phyloP scores from a whole-genome alignment of 2,797 vertebrate species.

The Danionella dracula region DNA sequence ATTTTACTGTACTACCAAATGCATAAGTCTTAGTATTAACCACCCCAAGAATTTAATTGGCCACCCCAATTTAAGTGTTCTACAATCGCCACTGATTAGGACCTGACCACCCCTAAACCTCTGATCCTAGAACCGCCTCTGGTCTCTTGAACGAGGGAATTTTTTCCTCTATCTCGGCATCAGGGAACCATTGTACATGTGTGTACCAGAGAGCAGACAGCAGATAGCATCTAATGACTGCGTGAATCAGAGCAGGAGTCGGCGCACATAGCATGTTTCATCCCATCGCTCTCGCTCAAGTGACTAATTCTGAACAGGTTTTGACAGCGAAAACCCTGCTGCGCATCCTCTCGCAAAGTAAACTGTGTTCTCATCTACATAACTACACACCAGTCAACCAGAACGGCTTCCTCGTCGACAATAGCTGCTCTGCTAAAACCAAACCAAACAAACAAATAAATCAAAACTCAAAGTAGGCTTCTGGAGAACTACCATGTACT shows the following conservation, averaged over 20 bases:
- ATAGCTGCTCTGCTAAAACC: neutral
- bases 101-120: too few relatives aligned
- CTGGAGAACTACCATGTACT: too few relatives aligned
- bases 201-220: conserved; percentile 19
- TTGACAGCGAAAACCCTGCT: conserved; percentile 30
- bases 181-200: conserved; percentile 39
- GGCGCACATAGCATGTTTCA: conserved; percentile 30
- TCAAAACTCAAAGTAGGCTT: too few relatives aligned
- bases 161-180: conserved; percentile 32
- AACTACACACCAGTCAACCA: conserved; percentile 43
- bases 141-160: conserved; percentile 24
- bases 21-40: too few relatives aligned
- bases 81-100: too few relatives aligned
- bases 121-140: too few relatives aligned
- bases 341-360: conserved; percentile 20
- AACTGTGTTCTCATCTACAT: conserved; percentile 39
- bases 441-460: too few relatives aligned
- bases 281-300: neutral
- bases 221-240: conserved; percentile 40
- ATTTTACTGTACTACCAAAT: too few relatives aligned
- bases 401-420: conserved; percentile 36
- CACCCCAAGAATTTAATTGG: too few relatives aligned
- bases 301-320: conserved; percentile 44
- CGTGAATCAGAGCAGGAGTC: conserved; percentile 16
- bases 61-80: too few relatives aligned